Conservation (phyloP, 2,888 invertebrate genomes). For the Papilio gigon region DNA sequence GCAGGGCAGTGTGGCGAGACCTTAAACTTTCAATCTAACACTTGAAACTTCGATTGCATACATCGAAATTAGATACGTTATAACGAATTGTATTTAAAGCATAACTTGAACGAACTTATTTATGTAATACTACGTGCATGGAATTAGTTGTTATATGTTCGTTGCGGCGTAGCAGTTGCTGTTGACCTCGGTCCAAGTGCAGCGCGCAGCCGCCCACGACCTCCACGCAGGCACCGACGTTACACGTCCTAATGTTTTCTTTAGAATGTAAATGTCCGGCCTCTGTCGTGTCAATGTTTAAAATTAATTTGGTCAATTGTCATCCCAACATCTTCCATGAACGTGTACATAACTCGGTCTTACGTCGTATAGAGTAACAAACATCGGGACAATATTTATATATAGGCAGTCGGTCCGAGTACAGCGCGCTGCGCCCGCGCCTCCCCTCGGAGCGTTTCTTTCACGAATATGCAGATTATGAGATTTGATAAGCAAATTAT, state of each 20-base stretch:
- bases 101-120: slow-evolving; percentile 3
- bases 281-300: neutral
- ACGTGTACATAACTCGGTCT: slow-evolving; percentile 26
- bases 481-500: neutral
- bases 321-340: slow-evolving; percentile 26
- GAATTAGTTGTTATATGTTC: neutral
- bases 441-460: neutral
- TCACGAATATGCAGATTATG: neutral
- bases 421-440: neutral
- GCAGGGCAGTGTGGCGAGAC: neutral
- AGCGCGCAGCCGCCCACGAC: neutral
- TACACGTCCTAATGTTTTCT: neutral
- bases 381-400: slow-evolving; percentile 38
- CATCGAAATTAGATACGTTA: slow-evolving; percentile 13
- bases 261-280: neutral
- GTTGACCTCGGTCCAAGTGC: neutral
- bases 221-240: no score
- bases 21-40: slow-evolving; percentile 2
- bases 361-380: slow-evolving; percentile 21
- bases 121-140: neutral
- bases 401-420: slow-evolving; percentile 4
- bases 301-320: slow-evolving; percentile 17
- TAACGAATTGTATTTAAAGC: neutral
- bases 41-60: slow-evolving; percentile 10
- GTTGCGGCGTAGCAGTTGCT: no score